phyloP scores from a whole-genome alignment of 2,797 vertebrate species.

The Gallinago nigripennis region DNA sequence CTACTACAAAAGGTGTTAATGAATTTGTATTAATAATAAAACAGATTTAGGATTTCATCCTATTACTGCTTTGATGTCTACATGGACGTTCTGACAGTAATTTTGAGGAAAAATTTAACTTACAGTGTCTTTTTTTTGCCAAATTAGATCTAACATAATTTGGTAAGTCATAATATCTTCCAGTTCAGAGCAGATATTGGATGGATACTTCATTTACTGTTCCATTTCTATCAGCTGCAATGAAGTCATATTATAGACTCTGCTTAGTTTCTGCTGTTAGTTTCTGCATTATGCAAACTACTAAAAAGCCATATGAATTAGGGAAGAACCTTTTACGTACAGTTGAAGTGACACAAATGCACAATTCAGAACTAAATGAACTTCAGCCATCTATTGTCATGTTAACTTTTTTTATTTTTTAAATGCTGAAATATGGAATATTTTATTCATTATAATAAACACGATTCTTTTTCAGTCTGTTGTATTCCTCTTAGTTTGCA shows the following conservation, averaged over 20 bases:
- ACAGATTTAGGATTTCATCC: neutral
- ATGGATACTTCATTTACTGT: neutral
- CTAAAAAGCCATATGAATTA: constrained; percentile 51
- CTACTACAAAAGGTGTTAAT: constrained; percentile 20
- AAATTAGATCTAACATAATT: constrained; percentile 40
- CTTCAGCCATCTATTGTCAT: constrained; percentile 13
- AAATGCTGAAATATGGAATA: neutral
- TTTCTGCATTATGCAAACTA: constrained; percentile 38
- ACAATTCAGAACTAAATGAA: constrained; percentile 32
- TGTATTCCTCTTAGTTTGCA: neutral
- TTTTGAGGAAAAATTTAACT: constrained; percentile 39
- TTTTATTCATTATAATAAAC: constrained; percentile 44
- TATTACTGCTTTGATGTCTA: constrained; percentile 25
- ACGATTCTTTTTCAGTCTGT: neutral
- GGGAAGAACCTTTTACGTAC: constrained; percentile 40
- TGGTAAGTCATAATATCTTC: constrained; percentile 38
- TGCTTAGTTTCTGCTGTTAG: constrained; percentile 4
- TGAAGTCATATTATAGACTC: constrained; percentile 14
- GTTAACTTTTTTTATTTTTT: constrained; percentile 49
- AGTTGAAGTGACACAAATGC: constrained; percentile 44
- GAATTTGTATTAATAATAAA: constrained; percentile 44
- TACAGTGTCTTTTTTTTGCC: neutral
- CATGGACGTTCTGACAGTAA: constrained; percentile 12
- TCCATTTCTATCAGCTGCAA: constrained; percentile 26
- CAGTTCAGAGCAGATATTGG: constrained; percentile 21